Evolutionary conservation across 35 echinoderm and acorn worm genomes (phyloP).

Genomic region (Apostichopus californicus): DNA sequence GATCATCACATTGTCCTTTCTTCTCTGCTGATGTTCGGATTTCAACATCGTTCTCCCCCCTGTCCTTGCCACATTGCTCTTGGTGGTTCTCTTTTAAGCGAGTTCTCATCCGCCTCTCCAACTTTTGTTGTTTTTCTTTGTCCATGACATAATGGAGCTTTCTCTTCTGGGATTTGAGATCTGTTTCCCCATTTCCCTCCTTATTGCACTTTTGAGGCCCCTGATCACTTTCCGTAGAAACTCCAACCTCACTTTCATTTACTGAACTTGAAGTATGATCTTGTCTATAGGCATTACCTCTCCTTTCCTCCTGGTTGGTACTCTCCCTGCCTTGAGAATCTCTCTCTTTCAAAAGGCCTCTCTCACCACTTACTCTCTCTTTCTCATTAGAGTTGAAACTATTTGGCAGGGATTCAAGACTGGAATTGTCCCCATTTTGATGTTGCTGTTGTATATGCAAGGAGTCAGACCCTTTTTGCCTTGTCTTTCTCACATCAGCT

Average conservation of each 20-base stretch:
- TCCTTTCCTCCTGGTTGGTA: neutral
- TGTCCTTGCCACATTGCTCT: neutral
- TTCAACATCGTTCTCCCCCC: neutral
- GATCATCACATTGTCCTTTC: neutral
- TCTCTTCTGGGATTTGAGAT: neutral
- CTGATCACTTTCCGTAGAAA: neutral
- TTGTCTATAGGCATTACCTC: neutral
- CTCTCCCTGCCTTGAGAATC: neutral
- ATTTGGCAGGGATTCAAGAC: neutral
- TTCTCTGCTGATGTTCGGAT: neutral
- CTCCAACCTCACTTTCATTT: neutral
- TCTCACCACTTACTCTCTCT: neutral
- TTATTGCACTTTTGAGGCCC: slow-evolving; percentile 1
- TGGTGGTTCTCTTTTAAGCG: slow-evolving; percentile 5
- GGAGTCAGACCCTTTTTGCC: neutral
- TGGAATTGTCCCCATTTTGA: neutral
- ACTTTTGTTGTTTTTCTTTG: slow-evolving; percentile 7
- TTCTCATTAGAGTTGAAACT: neutral
- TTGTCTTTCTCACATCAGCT: neutral
- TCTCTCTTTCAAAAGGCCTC: neutral
- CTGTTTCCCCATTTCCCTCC: neutral
- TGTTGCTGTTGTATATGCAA: neutral
- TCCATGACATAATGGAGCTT: neutral
- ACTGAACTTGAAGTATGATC: neutral
- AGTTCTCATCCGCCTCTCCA: slow-evolving; percentile 24